phyloP scores from a whole-genome alignment of 1,140 invertebrate genomes.

The Paraescarpia echinospica region DNA sequence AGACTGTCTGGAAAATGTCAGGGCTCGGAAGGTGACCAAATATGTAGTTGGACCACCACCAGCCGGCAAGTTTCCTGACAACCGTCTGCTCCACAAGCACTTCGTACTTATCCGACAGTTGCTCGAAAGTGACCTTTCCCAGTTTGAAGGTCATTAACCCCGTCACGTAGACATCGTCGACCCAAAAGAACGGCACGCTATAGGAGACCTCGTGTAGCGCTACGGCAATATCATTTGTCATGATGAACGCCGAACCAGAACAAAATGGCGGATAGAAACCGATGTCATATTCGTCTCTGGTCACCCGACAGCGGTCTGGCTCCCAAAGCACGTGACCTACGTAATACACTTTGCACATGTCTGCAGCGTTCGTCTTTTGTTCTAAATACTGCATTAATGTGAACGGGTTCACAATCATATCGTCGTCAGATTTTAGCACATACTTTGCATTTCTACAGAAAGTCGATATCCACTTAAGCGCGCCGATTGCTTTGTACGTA shows the following conservation, averaged over 20 bases:
- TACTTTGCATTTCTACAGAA: conserved; percentile 69
- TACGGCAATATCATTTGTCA: conserved; percentile 34
- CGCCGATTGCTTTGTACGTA: conserved; percentile 73
- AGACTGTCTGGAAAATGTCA: not conserved
- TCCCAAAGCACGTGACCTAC: conserved; percentile 36
- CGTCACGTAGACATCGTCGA: conserved; percentile 63
- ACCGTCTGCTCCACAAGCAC: not conserved
- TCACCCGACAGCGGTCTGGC: conserved; percentile 36
- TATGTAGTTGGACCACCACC: not conserved
- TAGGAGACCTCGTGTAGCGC: conserved; percentile 47
- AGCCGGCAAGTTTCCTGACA: not conserved
- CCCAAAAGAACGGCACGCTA: conserved; percentile 59
- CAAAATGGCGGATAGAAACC: conserved; percentile 39
- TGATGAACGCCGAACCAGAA: conserved; percentile 37
- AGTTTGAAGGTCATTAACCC: conserved; percentile 50
- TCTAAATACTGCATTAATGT: not conserved
- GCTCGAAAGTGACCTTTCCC: conserved; percentile 18
- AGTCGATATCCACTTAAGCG: conserved; percentile 72
- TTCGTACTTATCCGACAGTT: not conserved
- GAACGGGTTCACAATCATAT: conserved; percentile 74
- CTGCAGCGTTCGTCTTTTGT: conserved; percentile 34
- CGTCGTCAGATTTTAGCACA: conserved; percentile 87
- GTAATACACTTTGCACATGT: not conserved
- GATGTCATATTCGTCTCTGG: conserved; percentile 34
- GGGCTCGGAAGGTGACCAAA: not conserved